Conservation (phyloP, 2,113 vertebrate genomes). For the Eudorcas thomsonii region DNA sequence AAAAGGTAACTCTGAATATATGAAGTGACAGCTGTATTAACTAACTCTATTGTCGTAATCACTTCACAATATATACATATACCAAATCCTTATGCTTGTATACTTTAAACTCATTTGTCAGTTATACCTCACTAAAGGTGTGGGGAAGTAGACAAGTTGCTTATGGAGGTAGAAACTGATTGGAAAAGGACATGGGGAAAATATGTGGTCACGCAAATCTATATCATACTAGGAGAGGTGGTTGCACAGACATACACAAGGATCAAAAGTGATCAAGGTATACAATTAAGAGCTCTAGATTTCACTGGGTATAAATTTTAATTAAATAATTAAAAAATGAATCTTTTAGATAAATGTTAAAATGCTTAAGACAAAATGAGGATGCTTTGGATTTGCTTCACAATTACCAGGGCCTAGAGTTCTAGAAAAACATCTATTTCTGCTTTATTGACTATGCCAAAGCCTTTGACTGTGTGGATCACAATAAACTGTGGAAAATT, state of each 20-base stretch:
- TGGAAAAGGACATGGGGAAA: background rate
- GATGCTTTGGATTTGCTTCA: background rate
- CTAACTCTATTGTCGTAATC: background rate
- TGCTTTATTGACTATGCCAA: no score
- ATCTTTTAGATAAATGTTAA: background rate
- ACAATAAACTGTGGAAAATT: no score
- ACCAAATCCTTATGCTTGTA: background rate
- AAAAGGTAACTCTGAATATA: background rate
- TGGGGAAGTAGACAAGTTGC: background rate
- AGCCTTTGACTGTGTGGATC: no score
- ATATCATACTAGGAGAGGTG: background rate
- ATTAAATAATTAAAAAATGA: background rate
- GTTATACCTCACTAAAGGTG: background rate
- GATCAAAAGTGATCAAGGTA: background rate
- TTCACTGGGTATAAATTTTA: background rate
- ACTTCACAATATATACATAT: background rate
- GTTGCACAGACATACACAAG: background rate
- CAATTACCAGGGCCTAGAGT: background rate
- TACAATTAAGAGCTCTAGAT: background rate
- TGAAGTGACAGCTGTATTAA: background rate
- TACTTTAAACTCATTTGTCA: background rate
- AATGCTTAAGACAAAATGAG: background rate
- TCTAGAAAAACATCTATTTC: no score
- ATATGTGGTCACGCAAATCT: background rate
- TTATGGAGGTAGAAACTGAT: background rate